A percentile compares a stretch with the other conserved stretches of the same genome.
Evolutionary conservation across 2,888 invertebrate genomes (phyloP).

Genomic region (Hydroisotoma schaefferi): DNA sequence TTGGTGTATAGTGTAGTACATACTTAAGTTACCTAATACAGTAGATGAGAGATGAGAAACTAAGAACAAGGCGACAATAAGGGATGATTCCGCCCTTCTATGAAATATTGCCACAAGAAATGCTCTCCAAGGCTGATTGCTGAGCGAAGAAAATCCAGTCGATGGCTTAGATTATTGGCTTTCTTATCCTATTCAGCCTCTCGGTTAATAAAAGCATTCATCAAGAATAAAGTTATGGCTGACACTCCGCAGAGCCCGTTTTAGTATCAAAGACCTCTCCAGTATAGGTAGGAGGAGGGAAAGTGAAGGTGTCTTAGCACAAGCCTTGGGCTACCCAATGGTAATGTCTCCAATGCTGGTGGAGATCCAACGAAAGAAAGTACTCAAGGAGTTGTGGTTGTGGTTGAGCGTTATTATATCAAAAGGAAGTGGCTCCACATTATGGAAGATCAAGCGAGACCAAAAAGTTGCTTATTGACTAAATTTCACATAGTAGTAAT

Average conservation of each 20-base stretch:
- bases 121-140: neutral
- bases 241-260: neutral
- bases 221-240: neutral
- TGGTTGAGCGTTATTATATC: neutral
- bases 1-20: no score
- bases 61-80: neutral
- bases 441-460: neutral
- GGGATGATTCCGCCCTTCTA: no score
- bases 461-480: slow-evolving; percentile 11
- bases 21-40: no score
- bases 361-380: neutral
- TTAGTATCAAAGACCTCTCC: neutral
- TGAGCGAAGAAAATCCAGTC: neutral
- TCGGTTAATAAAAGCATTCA: slow-evolving; percentile 1
- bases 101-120: slow-evolving; percentile 1
- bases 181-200: neutral
- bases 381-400: neutral
- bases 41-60: no score
- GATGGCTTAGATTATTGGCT: neutral
- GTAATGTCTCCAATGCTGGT: neutral
- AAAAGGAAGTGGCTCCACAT: neutral
- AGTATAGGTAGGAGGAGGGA: no score
- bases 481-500: no score
- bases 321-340: neutral
- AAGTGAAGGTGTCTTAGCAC: no score